Base-by-base conservation (phyloP, 2,888 invertebrate genomes). In the Neria commutata region DNA sequence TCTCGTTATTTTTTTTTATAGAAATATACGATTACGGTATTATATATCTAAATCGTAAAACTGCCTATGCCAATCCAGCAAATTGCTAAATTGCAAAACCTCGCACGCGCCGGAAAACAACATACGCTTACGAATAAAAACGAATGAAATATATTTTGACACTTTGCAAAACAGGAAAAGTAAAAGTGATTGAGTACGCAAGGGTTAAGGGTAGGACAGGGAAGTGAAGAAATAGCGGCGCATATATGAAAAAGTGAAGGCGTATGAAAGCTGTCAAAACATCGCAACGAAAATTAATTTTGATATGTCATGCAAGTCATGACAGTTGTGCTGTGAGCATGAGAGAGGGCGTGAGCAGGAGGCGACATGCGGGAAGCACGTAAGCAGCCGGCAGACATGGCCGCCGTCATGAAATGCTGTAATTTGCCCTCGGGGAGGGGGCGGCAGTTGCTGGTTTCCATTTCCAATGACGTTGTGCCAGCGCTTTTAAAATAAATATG, bases 261-360 rank as follows among this genome's bases (percentile, higher is more conserved):
- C 51, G 42, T 54, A 54, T 24, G 37, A 54, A 56, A 56, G 58
- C 55, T 61, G 61, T 61, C 61, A 61, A 58, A 61, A 58, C 58
- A 58, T 56, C 58, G 54, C 52, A 58, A 58, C 29, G 56, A 53
- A 55, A 61, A 61, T 61, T 61, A 61, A 61, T 61, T 61, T 56
- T 58, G 58, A 61, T 45, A 29, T 58, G 53, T 58, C 58, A 58
- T 54, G 53, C 58, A 58, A 61, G 55, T 58, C 61, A 61, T 58
- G 58, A 58, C 61, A 58, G 58, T 23, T 58, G 53, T n/a, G n/a
- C n/a, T n/a, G n/a, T n/a, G n/a, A n/a, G n/a, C n/a, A n/a, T n/a
- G n/a, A n/a, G n/a, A n/a, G n/a, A n/a, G n/a, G n/a, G n/a, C n/a
- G n/a, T n/a, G n/a, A n/a, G n/a, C n/a, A n/a, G n/a, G n/a, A n/a